Percentiles rank a stretch among this genome's conserved stretches.
Conservation (phyloP, 2,888 invertebrate genomes). For the Dinocampus coccinellae region DNA sequence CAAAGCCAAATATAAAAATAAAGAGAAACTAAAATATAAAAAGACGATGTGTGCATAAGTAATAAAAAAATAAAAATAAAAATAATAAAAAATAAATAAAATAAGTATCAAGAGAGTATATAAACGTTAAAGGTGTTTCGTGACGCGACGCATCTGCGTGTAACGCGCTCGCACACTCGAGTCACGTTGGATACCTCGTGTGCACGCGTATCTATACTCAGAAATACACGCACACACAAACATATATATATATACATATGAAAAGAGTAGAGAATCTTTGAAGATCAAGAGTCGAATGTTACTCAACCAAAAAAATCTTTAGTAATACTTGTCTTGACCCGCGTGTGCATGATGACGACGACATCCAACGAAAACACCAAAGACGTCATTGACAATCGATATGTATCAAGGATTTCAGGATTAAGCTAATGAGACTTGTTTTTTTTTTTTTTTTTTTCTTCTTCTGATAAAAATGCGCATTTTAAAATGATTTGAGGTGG, state of each 20-base stretch:
- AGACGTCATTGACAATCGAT: slow-evolving; percentile 23
- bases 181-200: slow-evolving; percentile 19
- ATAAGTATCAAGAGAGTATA: slow-evolving; percentile 4
- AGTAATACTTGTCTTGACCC: slow-evolving; percentile 10
- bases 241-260: neutral
- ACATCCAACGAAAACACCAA: too few relatives aligned
- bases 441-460: neutral
- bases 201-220: slow-evolving; percentile 1
- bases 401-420: slow-evolving; percentile 22
- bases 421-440: slow-evolving; percentile 3
- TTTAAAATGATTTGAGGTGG: slow-evolving; percentile 14
- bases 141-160: slow-evolving; percentile 17
- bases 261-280: slow-evolving; percentile 1
- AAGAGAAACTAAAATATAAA: neutral
- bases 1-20: slow-evolving; percentile 8
- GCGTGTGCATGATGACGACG: neutral
- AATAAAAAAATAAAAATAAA: neutral
- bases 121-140: neutral
- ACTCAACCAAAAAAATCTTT: slow-evolving; percentile 28
- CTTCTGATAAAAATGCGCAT: neutral
- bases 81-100: neutral
- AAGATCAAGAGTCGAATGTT: neutral
- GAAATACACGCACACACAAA: too few relatives aligned
- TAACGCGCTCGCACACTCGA: slow-evolving; percentile 4
- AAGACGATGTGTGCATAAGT: neutral